Conservation (phyloP, 2,888 invertebrate genomes). For the Dioctria rufipes region DNA sequence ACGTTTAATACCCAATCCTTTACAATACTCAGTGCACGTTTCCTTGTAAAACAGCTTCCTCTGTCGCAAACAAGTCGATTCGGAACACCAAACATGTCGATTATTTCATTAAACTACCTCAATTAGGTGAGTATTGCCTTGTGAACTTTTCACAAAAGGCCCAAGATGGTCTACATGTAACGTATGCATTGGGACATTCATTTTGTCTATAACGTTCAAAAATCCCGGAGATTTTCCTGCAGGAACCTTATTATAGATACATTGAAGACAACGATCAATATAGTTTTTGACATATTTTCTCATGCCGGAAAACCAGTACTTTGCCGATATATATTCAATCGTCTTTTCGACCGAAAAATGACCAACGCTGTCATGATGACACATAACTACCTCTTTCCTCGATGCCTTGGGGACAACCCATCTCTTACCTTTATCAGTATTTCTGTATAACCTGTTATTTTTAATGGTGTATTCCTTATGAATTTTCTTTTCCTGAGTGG, state of each 20-base stretch:
- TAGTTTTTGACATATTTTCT: constrained; percentile 66
- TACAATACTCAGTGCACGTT: constrained; percentile 9
- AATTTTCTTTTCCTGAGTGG: too few relatives aligned
- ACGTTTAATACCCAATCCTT: neutral
- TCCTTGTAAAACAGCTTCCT: constrained; percentile 20
- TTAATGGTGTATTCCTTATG: too few relatives aligned
- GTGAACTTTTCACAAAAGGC: constrained; percentile 62
- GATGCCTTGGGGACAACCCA: too few relatives aligned
- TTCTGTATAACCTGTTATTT: too few relatives aligned
- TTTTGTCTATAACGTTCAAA: constrained; percentile 55
- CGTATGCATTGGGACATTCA: constrained; percentile 26
- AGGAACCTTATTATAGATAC: constrained; percentile 65
- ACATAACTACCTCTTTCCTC: too few relatives aligned
- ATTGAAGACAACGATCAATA: constrained; percentile 62
- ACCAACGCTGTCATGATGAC: constrained; percentile 57
- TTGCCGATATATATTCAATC: constrained; percentile 61
- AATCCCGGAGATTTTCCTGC: constrained; percentile 63
- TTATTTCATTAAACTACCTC: constrained; percentile 54
- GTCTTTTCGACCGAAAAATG: constrained; percentile 60
- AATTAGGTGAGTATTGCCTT: constrained; percentile 61
- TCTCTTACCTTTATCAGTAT: too few relatives aligned
- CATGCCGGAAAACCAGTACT: constrained; percentile 69
- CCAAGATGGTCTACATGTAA: constrained; percentile 63
- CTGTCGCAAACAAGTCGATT: constrained; percentile 33
- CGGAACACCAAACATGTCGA: constrained; percentile 33